These are phyloP conservation scores for Cossypha dichroa DNA, from an alignment of 2,797 vertebrate genomes.

Conservation along the genomic window DNA sequence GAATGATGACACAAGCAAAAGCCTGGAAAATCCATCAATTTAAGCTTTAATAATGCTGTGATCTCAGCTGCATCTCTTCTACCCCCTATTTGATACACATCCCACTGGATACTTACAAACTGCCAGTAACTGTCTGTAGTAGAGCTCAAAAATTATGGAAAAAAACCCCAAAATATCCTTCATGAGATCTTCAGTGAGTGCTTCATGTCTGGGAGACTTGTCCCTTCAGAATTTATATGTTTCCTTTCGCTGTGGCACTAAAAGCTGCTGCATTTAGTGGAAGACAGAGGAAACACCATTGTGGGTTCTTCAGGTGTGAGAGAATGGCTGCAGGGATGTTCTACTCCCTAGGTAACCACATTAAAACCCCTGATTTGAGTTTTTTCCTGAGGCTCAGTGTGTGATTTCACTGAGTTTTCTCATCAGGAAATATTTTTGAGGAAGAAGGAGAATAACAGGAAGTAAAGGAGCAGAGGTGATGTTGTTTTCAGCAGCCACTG, in stretches of 20 bases:
- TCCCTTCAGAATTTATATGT: background rate
- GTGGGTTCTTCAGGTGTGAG: background rate
- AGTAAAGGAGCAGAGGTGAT: background rate
- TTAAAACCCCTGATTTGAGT: background rate
- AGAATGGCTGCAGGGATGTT: background rate
- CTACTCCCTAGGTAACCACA: background rate
- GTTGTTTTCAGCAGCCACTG: background rate
- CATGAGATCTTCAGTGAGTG: background rate
- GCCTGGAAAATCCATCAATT: background rate
- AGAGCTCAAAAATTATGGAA: background rate
- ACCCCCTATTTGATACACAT: background rate
- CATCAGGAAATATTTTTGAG: background rate
- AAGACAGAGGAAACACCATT: background rate
- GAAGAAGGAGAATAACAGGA: background rate
- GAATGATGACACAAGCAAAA: background rate
- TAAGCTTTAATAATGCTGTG: background rate
- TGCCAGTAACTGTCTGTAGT: background rate
- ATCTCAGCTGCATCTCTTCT: background rate
- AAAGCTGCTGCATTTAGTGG: background rate
- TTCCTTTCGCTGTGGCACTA: background rate
- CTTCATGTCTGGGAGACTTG: background rate
- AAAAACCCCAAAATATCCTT: fast-evolving
- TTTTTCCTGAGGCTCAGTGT: background rate
- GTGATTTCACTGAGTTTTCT: background rate
- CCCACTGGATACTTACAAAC: background rate